Evolutionary conservation across 1,140 invertebrate species (phyloP).

Genomic region (Ceratina australensis): DNA sequence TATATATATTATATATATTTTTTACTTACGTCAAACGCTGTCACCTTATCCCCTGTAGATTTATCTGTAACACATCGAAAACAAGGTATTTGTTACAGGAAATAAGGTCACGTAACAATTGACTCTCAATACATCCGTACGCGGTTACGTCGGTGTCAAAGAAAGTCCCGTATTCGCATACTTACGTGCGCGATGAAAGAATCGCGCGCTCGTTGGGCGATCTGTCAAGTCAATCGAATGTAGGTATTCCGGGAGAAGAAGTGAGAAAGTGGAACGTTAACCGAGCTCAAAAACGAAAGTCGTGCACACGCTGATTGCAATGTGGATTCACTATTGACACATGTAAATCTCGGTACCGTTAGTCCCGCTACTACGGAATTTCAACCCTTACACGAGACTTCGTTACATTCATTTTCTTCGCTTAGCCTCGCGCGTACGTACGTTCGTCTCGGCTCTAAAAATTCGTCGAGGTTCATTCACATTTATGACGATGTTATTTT

Average conservation of each 20-base stretch:
- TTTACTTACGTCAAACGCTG: slow-evolving; percentile 74
- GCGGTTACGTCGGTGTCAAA: not conserved
- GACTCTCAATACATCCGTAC: not conserved
- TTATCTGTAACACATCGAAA: slow-evolving; percentile 74
- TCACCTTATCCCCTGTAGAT: slow-evolving; percentile 73
- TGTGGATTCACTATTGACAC: slow-evolving; percentile 32
- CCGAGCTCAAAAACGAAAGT: slow-evolving; percentile 49
- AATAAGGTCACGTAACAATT: slow-evolving; percentile 41
- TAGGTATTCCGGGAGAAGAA: slow-evolving; percentile 28
- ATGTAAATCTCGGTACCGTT: slow-evolving; percentile 20
- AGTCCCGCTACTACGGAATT: slow-evolving; percentile 1
- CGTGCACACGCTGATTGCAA: slow-evolving; percentile 25
- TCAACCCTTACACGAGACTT: not conserved
- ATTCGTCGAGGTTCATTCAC: not conserved
- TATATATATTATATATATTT: not conserved
- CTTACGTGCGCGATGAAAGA: not conserved
- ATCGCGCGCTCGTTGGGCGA: not conserved
- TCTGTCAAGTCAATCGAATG: slow-evolving; percentile 13
- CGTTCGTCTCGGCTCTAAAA: not conserved
- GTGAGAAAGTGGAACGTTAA: slow-evolving; percentile 47
- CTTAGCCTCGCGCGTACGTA: not conserved
- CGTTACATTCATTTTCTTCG: not conserved
- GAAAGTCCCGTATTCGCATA: slow-evolving; percentile 26
- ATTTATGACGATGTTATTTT: slow-evolving; percentile 2
- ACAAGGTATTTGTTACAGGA: slow-evolving; percentile 39